These are phyloP conservation scores for Chaetodon auriga DNA, from an alignment of 2,113 vertebrate genomes.

Conservation along the genomic window DNA sequence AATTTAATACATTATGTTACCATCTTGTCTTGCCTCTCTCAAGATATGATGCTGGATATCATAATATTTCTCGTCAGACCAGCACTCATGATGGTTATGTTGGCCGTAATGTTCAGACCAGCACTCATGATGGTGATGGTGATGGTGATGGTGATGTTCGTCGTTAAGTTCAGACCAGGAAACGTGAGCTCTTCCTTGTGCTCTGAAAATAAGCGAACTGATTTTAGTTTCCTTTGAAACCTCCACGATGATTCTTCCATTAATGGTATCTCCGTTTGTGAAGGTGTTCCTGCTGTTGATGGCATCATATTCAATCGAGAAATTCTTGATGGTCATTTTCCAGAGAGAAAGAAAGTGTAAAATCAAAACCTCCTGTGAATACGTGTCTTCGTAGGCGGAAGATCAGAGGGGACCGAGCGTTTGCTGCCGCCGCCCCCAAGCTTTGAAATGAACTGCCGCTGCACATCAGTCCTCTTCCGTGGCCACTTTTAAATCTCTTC, in stretches of 20 bases:
- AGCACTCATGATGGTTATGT: neutral
- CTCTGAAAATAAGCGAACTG: conserved; percentile 60
- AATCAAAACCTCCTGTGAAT: neutral
- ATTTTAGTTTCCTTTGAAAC: conserved; percentile 65
- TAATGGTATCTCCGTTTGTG: conserved; percentile 76
- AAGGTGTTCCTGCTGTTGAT: conserved; percentile 77
- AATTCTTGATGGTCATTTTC: conserved; percentile 55
- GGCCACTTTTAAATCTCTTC: no score
- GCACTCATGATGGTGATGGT: no score
- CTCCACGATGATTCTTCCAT: conserved; percentile 76
- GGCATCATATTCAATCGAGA: conserved; percentile 78
- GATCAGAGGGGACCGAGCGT: no score
- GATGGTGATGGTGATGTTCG: no score
- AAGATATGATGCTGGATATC: conserved; percentile 64
- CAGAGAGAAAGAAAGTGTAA: neutral
- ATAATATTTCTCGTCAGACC: conserved; percentile 76
- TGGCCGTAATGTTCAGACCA: conserved; percentile 66
- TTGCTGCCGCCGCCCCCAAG: no score
- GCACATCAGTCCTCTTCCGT: no score
- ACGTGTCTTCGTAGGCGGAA: no score
- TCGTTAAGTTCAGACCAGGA: no score
- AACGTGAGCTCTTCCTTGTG: conserved; percentile 70
- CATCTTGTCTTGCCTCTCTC: conserved; percentile 60
- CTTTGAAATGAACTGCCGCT: no score
- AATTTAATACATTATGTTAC: conserved; percentile 55